Conservation (phyloP, 2,113 vertebrate genomes). For the Chaetorhynchus papuensis region DNA sequence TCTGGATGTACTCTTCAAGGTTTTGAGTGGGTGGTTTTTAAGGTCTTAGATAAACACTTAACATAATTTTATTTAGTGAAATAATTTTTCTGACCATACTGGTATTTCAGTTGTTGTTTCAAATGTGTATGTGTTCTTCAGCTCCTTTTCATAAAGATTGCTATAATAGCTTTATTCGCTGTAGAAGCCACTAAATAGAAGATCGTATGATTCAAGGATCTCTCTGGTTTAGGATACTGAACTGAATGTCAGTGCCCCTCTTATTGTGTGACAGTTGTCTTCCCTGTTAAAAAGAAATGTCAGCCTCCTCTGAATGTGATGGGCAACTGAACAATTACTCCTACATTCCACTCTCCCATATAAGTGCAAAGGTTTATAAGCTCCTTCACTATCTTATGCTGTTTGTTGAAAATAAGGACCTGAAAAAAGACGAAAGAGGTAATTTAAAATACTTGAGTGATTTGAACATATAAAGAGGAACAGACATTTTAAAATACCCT, state of each 20-base stretch:
- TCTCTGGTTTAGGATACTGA: neutral
- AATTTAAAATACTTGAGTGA: neutral
- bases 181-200: neutral
- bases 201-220: neutral
- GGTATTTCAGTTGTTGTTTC: conserved; percentile 8
- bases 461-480: neutral
- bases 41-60: neutral
- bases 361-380: neutral
- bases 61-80: neutral
- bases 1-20: neutral
- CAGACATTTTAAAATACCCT: neutral
- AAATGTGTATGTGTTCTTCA: neutral
- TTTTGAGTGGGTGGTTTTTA: neutral
- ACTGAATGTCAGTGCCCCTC: neutral
- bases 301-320: neutral
- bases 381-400: neutral
- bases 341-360: neutral
- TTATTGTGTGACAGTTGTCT: neutral
- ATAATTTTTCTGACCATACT: neutral
- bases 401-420: neutral
- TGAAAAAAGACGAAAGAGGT: neutral
- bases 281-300: neutral
- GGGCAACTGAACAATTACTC: neutral
- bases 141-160: neutral
- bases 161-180: neutral